Evolutionary conservation across 1,140 invertebrate species (phyloP), one percentile per base, ranked within the genome.

Genomic region (Zaprionus davidi): DNA sequence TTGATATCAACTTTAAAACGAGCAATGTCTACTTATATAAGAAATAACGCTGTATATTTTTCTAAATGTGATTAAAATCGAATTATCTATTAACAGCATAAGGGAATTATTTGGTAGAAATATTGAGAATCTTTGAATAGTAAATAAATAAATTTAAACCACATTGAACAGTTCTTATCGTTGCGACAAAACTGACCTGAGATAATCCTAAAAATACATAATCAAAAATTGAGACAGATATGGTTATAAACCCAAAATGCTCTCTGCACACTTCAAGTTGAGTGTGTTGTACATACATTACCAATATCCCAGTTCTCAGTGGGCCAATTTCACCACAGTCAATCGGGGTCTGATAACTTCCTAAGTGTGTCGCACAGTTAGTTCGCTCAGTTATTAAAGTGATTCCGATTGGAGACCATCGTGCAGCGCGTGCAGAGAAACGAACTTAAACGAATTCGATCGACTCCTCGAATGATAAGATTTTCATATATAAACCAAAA

Each of bases 41-140:
- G 81, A 63, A 68, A 83, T 88, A 88, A 83, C 58, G 64, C 24
- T 87, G 83, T 87, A 87, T 84, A 87, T 83, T 84, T 87, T 88
- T 84, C 68, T 87, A 81, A 87, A 87, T 88, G 85, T 87, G 81
- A 87, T 88, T 84, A 84, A 84, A 84, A 13, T 34, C 57, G 41
- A 65, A 49, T n/a, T 36, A 51, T 65, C 1, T 71, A 57, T 65
- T 26, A 2, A 57, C 22, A 20, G 1, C 36, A 3, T 49, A 11
- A 9, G 0, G 28, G n/a, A 12, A 31, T 24, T 56, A n/a, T 56
- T 56, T 56, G 36, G 12, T 38, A 15, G 36, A 38, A 38, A 15
- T 15, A 28, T 28, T 3, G 9, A 34, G 31, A 11, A 11, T 31
- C 3, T 31, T 11, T n/a, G n/a, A 41, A 41, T 41, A 15, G n/a